A percentile compares a stretch with the other conserved stretches of the same genome.
Conservation (phyloP, 2,888 invertebrate species). For the Caenorhabditis doughertyi region DNA sequence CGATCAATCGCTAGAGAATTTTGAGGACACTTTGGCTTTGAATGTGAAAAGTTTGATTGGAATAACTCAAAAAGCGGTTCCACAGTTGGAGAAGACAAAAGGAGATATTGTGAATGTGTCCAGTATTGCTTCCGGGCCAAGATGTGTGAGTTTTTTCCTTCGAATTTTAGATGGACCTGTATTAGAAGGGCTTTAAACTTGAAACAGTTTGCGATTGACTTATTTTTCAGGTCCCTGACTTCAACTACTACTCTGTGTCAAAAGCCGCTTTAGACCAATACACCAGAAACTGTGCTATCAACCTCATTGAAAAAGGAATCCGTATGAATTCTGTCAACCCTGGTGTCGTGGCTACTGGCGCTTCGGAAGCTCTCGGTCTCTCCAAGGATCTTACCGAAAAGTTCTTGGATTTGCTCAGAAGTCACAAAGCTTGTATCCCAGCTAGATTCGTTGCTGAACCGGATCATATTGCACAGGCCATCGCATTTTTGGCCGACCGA, state of each 20-base stretch:
- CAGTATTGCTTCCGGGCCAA: background rate
- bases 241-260: constrained; percentile 44
- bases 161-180: too few relatives aligned
- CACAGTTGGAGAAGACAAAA: background rate
- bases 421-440: constrained; percentile 41
- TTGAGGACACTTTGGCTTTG: background rate
- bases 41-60: background rate
- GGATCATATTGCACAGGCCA: constrained; percentile 43
- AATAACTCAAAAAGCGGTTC: background rate
- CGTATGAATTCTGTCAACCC: constrained; percentile 48
- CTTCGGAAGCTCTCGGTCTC: constrained; percentile 25
- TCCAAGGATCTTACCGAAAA: background rate
- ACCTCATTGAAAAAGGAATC: constrained; percentile 40
- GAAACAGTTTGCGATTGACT: too few relatives aligned
- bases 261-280: constrained; percentile 38
- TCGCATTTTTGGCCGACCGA: constrained; percentile 56
- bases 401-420: background rate
- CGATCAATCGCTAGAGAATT: background rate
- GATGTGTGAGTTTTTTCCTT: background rate
- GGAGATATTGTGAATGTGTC: constrained; percentile 1
- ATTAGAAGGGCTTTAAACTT: too few relatives aligned
- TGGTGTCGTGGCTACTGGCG: constrained; percentile 25
- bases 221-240: too few relatives aligned
- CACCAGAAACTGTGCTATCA: constrained; percentile 31
- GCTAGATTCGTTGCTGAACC: constrained; percentile 23